A percentile compares a stretch with the other conserved stretches of the same genome.
These are phyloP conservation scores for Chelonia mydas DNA, from an alignment of 2,797 vertebrate species.

Conservation along the genomic window DNA sequence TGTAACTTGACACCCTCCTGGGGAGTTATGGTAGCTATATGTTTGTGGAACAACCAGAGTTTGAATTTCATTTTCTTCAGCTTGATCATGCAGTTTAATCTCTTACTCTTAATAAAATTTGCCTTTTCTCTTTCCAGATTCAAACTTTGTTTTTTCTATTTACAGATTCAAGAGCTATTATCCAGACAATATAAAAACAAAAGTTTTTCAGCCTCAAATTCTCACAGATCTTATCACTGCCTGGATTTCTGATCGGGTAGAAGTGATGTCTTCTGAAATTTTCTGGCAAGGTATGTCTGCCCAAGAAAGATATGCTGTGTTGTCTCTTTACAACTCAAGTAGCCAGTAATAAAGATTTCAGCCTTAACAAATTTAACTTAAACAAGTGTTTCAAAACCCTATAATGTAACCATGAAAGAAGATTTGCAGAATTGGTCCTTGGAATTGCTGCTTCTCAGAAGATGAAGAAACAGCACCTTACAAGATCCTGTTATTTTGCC, in stretches of 20 bases:
- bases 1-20: not conserved
- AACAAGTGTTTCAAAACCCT: constrained; percentile 35
- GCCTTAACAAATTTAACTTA: not conserved
- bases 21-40: not conserved
- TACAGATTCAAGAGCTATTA: not conserved
- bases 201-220: not conserved
- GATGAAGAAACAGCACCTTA: constrained; percentile 49
- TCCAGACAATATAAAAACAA: not conserved
- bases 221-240: not conserved
- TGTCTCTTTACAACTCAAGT: not conserved
- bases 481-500: not conserved
- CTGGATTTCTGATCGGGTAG: not conserved
- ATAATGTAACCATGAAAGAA: constrained; percentile 25
- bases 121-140: not conserved
- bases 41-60: not conserved
- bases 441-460: constrained; percentile 26
- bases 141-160: not conserved
- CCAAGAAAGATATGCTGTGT: not conserved
- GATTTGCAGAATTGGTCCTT: not conserved
- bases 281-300: not conserved
- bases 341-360: not conserved
- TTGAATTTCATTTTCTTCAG: not conserved
- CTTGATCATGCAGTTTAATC: not conserved
- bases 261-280: not conserved
- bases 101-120: not conserved